A percentile compares a stretch with the other conserved stretches of the same genome.
Evolutionary conservation across 2,888 invertebrate genomes (phyloP).

Genomic region (Limnephilus lunatus): DNA sequence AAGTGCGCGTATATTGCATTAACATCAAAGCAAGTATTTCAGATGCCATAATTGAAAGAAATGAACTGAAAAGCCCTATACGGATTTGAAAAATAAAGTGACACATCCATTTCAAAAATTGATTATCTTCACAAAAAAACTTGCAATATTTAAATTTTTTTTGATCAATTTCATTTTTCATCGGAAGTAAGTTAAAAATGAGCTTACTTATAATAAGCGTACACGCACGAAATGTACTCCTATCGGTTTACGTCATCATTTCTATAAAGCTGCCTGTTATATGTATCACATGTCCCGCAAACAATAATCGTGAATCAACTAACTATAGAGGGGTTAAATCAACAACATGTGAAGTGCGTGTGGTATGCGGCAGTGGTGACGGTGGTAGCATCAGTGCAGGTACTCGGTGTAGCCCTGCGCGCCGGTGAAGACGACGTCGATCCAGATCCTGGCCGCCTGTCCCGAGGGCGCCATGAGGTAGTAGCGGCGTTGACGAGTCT

Average conservation of each 20-base stretch:
- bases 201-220: too few species aligned
- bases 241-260: too few species aligned
- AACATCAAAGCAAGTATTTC: not conserved
- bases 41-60: too few species aligned
- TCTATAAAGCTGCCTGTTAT: too few species aligned
- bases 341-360: not conserved
- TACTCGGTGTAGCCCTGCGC: slow-evolving; percentile 89
- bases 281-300: not conserved
- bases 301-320: not conserved
- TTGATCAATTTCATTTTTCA: too few species aligned
- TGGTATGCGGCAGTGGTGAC: not conserved
- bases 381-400: slow-evolving; percentile 68
- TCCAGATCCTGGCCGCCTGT: slow-evolving; percentile 97
- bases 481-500: slow-evolving; percentile 92
- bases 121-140: too few species aligned
- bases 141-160: too few species aligned
- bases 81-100: too few species aligned
- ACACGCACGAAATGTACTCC: too few species aligned
- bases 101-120: too few species aligned
- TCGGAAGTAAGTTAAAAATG: too few species aligned
- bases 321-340: not conserved
- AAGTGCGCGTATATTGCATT: not conserved
- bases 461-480: slow-evolving; percentile 95
- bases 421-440: slow-evolving; percentile 95
- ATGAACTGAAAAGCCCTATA: too few species aligned